A percentile compares a stretch with the other conserved stretches of the same genome.
phyloP scores from a whole-genome alignment of 2,113 vertebrate species.

The Syngnathus floridae region DNA sequence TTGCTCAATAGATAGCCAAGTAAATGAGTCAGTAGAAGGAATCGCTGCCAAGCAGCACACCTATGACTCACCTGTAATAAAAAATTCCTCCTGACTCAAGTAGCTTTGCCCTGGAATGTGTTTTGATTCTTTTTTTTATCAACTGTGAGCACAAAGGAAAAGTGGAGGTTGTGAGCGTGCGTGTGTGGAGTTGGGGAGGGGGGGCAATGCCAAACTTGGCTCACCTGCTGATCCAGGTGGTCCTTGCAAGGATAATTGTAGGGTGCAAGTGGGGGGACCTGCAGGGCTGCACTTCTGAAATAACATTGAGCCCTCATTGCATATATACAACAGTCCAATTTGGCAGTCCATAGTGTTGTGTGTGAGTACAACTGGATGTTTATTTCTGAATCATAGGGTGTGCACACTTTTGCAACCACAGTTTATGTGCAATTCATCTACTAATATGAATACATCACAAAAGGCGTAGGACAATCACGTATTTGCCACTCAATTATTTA shows the following conservation, averaged over 20 bases:
- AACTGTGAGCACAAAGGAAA: constrained; percentile 32
- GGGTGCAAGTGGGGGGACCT: constrained; percentile 40
- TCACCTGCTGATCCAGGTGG: constrained; percentile 72
- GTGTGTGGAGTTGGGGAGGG: constrained; percentile 19
- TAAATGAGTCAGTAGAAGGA: constrained; percentile 49
- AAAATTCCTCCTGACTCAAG: constrained; percentile 29
- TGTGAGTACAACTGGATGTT: not conserved
- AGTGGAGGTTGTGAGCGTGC: constrained; percentile 23
- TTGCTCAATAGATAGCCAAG: constrained; percentile 39
- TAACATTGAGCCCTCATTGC: constrained; percentile 10
- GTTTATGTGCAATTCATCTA: not conserved
- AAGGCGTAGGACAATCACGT: too few species aligned
- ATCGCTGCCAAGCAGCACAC: constrained; percentile 42
- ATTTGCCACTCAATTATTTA: too few species aligned
- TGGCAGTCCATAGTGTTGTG: constrained; percentile 3
- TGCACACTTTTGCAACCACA: not conserved
- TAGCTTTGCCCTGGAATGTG: constrained; percentile 19
- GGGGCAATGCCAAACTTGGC: constrained; percentile 36
- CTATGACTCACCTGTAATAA: constrained; percentile 15
- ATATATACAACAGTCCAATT: constrained; percentile 4
- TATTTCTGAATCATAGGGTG: not conserved
- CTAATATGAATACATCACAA: not conserved
- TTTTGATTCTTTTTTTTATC: constrained; percentile 21
- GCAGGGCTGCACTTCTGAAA: constrained; percentile 29
- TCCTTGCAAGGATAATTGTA: constrained; percentile 50